Base-by-base conservation (phyloP, 92 coral and sea anemone genomes). In the Desmophyllum pertusum region DNA sequence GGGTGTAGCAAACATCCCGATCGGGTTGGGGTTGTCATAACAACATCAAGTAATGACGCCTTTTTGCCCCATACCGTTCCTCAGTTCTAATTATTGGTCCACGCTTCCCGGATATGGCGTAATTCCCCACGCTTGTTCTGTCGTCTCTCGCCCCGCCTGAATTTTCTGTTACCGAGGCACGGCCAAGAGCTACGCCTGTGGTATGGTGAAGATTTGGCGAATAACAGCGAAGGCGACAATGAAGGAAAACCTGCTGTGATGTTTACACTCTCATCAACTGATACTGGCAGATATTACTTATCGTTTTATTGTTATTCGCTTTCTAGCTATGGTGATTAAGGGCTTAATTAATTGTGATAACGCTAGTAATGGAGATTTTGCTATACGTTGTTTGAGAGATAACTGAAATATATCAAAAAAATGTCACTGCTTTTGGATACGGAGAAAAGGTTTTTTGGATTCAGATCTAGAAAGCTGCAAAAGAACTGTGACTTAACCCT, bases 21-120 rank as follows among this genome's bases (percentile, higher is more conserved):
- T 35, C 66, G 31, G 2, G 80, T 76, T 10, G 15, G 33, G 39
- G 67, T 76, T 76, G 80, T 55, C 31, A 53, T 76, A 52, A 76
- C 80, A 76, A 76, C 41, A 31, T 52, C 80, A 51, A 8, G n/a
- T 36, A 76, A 76, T 21, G 27, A 1, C 17, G 29, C 15, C 46
- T 8, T 76, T 29, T 18, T 76, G 30, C 80, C 80, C 66, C 80
- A 52, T 33, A 17, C 31, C 43, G 69, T 53, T 76, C 81, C 9
- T 76, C 37, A 41, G 23, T 2, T 38, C 27, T n/a, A 39, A n/a
- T 37, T 37, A 38, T 23, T 57, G 67, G 69, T 59, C 77, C 3
- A n/a, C n/a, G 53, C 10, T 72, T 42, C 77, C 77, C 57, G 77
- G 77, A 42, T 72, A 72, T 40, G 15, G 70, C 70, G 31, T 25